These are phyloP conservation scores for Geococcyx californianus DNA, from an alignment of 2,113 vertebrate genomes.

Conservation along the genomic window DNA sequence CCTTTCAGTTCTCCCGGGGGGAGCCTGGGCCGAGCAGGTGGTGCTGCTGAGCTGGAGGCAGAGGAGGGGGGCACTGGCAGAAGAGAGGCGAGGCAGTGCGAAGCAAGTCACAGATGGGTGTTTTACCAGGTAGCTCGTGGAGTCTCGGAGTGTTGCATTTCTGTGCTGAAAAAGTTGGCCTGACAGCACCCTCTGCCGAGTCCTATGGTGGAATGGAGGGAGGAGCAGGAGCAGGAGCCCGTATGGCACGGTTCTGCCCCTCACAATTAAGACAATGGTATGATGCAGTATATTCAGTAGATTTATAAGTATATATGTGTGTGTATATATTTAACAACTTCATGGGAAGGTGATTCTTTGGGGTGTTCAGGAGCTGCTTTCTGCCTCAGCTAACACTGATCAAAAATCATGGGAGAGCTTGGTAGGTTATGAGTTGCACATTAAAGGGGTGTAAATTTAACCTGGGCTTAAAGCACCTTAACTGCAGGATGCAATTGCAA, in stretches of 20 bases:
- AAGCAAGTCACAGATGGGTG: background rate
- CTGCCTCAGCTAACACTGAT: background rate
- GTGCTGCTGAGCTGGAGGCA: background rate
- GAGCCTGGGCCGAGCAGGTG: background rate
- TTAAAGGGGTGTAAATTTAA: background rate
- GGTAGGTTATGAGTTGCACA: background rate
- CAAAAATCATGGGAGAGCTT: background rate
- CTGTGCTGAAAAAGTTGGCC: background rate
- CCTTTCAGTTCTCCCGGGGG: background rate
- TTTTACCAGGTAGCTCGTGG: background rate
- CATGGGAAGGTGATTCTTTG: background rate
- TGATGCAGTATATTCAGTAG: background rate
- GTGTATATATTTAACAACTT: background rate
- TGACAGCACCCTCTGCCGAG: slow-evolving; percentile 7
- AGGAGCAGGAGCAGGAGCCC: background rate
- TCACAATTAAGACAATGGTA: background rate
- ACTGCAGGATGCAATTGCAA: background rate
- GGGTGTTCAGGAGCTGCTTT: background rate
- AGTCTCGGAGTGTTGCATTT: background rate
- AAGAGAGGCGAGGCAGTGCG: background rate
- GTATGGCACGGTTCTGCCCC: background rate
- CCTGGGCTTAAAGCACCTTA: background rate
- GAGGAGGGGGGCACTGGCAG: background rate
- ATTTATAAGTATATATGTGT: background rate
- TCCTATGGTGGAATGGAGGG: rapidly evolving